Conservation (phyloP, 2,113 vertebrate species). For the Sclerurus mexicanus region DNA sequence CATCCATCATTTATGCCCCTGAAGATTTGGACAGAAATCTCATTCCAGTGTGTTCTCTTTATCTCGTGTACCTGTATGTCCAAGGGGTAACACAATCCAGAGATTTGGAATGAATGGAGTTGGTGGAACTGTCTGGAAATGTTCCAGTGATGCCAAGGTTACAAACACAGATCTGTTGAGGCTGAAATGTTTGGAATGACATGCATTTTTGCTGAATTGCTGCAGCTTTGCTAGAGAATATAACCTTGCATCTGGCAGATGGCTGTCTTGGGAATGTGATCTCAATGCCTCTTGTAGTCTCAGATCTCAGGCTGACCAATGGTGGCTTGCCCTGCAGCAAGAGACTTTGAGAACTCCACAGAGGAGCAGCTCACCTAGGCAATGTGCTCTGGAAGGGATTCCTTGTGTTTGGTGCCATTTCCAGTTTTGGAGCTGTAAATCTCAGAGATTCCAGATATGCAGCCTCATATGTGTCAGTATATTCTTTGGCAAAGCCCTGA, state of each 20-base stretch:
- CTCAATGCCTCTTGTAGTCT: neutral
- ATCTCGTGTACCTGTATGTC: neutral
- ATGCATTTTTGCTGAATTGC: conserved; percentile 37
- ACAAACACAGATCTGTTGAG: conserved; percentile 4
- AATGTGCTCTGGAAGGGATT: neutral
- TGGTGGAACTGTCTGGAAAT: neutral
- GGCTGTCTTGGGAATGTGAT: conserved; percentile 7
- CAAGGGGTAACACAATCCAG: neutral
- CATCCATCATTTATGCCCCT: neutral
- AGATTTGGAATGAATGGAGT: neutral
- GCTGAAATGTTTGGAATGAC: conserved; percentile 38
- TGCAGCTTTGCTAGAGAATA: conserved; percentile 22
- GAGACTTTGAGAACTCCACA: neutral
- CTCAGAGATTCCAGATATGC: neutral
- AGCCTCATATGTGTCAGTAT: neutral
- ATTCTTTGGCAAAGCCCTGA: neutral
- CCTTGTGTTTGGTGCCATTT: neutral
- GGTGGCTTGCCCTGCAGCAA: neutral
- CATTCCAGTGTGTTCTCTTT: neutral
- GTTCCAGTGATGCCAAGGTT: conserved; percentile 16
- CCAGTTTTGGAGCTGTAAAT: neutral
- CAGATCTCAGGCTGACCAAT: neutral
- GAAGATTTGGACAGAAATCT: neutral
- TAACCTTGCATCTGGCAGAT: conserved; percentile 27
- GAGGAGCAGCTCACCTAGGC: neutral